Conservation (phyloP, 2,888 invertebrate genomes). For the Argyresthia goedartella region DNA sequence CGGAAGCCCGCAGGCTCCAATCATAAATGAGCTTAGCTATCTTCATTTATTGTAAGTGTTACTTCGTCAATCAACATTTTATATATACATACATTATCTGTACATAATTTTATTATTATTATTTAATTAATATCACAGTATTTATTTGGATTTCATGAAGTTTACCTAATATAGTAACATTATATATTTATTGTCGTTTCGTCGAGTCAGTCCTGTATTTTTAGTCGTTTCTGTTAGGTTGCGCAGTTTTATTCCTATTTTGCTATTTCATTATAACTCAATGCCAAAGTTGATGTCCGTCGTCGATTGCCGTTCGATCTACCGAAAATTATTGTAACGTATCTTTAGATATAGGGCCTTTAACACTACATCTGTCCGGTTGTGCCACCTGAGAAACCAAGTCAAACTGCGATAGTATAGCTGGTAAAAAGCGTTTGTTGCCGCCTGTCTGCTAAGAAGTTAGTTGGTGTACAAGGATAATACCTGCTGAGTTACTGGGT, state of each 20-base stretch:
- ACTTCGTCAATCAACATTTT: conserved; percentile 68
- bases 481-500: too few species aligned
- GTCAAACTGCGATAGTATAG: too few species aligned
- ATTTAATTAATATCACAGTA: not conserved
- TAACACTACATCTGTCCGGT: too few species aligned
- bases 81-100: conserved; percentile 46
- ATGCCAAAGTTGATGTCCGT: conserved; percentile 65
- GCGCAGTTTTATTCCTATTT: conserved; percentile 14
- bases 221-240: conserved; percentile 10
- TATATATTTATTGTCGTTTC: not conserved
- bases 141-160: conserved; percentile 54
- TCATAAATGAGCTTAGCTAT: conserved; percentile 70
- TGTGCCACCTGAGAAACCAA: too few species aligned
- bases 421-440: too few species aligned
- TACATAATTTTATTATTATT: conserved; percentile 63
- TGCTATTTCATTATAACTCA: conserved; percentile 41
- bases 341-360: not conserved
- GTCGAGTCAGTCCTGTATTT: conserved; percentile 6
- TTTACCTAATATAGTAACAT: conserved; percentile 50
- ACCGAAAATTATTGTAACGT: conserved; percentile 30
- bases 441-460: not conserved
- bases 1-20: conserved; percentile 57
- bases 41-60: conserved; percentile 69
- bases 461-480: conserved; percentile 16
- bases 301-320: conserved; percentile 38